phyloP scores from a whole-genome alignment of 2,888 invertebrate genomes.

The Eristalinus sepulchralis region DNA sequence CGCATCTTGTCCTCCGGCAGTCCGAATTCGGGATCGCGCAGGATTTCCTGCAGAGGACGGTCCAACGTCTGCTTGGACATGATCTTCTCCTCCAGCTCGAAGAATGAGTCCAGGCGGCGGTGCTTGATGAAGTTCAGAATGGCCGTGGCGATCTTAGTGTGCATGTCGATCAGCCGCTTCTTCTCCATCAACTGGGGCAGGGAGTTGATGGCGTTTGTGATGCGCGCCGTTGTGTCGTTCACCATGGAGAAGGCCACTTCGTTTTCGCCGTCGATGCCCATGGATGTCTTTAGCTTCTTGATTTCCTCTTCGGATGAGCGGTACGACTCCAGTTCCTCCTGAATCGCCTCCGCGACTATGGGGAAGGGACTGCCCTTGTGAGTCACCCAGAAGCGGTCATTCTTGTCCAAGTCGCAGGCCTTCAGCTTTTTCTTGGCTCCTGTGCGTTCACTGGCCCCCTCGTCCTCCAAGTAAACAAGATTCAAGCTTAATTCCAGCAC shows the following conservation, averaged over 20 bases:
- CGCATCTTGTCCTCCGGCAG: conserved; percentile 95
- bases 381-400: conserved; percentile 95
- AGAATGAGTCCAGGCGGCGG: conserved; percentile 95
- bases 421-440: conserved; percentile 90
- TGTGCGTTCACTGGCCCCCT: conserved; percentile 80
- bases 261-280: conserved; percentile 95
- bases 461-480: conserved; percentile 87
- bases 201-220: conserved; percentile 97
- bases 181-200: conserved; percentile 98
- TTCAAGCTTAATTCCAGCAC: conserved; percentile 95
- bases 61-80: conserved; percentile 93
- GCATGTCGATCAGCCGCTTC: conserved; percentile 98
- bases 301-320: conserved; percentile 97
- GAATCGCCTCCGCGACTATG: conserved; percentile 98
- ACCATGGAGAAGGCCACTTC: conserved; percentile 93
- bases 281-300: conserved; percentile 94
- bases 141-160: conserved; percentile 98
- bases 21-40: conserved; percentile 93
- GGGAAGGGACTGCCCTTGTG: conserved; percentile 97
- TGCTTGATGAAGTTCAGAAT: conserved; percentile 92
- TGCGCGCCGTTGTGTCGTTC: conserved; percentile 94
- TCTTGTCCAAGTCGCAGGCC: conserved; percentile 93
- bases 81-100: conserved; percentile 98
- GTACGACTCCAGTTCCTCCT: conserved; percentile 98
- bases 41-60: conserved; percentile 92